phyloP scores from a whole-genome alignment of 2,797 vertebrate species.

The Salarias fasciatus region DNA sequence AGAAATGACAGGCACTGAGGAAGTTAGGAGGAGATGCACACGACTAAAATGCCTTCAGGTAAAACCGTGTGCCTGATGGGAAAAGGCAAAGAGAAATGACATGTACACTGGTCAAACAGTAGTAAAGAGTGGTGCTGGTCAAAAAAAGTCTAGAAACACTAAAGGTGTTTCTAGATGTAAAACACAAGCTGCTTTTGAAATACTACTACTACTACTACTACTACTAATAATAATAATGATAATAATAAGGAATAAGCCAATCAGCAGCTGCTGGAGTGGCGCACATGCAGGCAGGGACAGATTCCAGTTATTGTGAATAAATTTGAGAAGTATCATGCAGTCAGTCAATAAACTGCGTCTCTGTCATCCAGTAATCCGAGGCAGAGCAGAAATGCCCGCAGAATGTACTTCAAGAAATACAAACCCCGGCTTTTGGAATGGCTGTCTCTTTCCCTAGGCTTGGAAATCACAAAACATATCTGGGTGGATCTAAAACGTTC shows the following conservation, averaged over 20 bases:
- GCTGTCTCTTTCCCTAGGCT: not conserved
- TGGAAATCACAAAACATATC: constrained; percentile 1
- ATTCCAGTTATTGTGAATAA: not conserved
- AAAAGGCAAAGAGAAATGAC: constrained; percentile 3
- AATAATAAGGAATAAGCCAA: no score
- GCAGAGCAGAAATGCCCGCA: not conserved
- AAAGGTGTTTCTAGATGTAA: not conserved
- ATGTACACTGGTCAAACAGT: not conserved
- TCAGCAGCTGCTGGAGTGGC: not conserved
- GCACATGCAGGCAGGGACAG: not conserved
- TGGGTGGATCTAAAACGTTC: constrained; percentile 1
- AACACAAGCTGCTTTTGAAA: no score
- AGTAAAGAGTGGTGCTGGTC: constrained; percentile 9
- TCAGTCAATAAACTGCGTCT: constrained; percentile 4
- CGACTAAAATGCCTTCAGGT: constrained; percentile 21
- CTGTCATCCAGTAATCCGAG: not conserved
- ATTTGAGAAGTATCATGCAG: constrained; percentile 3
- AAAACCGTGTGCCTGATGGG: constrained; percentile 4
- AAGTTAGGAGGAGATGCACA: constrained; percentile 13
- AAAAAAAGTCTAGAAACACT: not conserved
- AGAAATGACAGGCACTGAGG: constrained; percentile 16
- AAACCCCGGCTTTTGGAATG: constrained; percentile 3
- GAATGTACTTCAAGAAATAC: constrained; percentile 5
- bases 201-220: no score
- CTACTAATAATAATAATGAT: no score